A percentile compares a stretch with the other conserved stretches of the same genome.
phyloP scores from a whole-genome alignment of 2,888 invertebrate species.

The Agrilus mali region DNA sequence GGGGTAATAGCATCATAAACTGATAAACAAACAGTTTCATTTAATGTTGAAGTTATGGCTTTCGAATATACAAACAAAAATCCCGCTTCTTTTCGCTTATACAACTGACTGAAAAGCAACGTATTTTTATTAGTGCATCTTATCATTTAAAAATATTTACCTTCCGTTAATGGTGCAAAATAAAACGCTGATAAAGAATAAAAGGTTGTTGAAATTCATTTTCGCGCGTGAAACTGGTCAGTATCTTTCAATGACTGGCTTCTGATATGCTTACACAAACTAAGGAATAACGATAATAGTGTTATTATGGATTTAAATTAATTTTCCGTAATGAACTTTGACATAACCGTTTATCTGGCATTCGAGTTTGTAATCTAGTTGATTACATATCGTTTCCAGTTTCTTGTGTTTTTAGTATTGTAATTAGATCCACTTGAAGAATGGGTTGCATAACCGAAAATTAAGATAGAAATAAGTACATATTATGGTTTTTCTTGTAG shows the following conservation, averaged over 20 bases:
- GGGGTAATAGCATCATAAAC: conserved; percentile 22
- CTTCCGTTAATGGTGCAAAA: conserved; percentile 4
- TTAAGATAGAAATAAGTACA: too few relatives aligned
- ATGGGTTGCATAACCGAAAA: too few relatives aligned
- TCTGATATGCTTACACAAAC: conserved; percentile 1
- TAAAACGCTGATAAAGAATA: conserved; percentile 1
- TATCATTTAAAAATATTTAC: conserved; percentile 4
- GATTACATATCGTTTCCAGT: too few relatives aligned
- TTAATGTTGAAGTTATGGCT: conserved; percentile 24
- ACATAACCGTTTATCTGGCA: conserved; percentile 1
- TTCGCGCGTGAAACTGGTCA: not conserved
- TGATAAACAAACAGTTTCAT: conserved; percentile 29
- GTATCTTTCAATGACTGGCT: too few relatives aligned
- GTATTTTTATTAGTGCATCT: not conserved
- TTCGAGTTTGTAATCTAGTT: too few relatives aligned
- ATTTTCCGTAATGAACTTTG: conserved; percentile 11
- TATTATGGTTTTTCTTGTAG: too few relatives aligned
- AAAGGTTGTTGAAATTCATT: conserved; percentile 2
- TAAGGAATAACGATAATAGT: conserved; percentile 6
- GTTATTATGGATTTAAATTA: conserved; percentile 7
- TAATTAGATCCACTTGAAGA: too few relatives aligned
- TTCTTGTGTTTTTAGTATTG: too few relatives aligned
- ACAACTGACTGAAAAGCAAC: conserved; percentile 8
- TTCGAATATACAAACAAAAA: conserved; percentile 29
- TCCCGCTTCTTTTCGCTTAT: conserved; percentile 17